Percentiles rank a stretch among this genome's conserved stretches.
phyloP scores from a whole-genome alignment of 2,888 invertebrate species.

The Xestia ashworthii region DNA sequence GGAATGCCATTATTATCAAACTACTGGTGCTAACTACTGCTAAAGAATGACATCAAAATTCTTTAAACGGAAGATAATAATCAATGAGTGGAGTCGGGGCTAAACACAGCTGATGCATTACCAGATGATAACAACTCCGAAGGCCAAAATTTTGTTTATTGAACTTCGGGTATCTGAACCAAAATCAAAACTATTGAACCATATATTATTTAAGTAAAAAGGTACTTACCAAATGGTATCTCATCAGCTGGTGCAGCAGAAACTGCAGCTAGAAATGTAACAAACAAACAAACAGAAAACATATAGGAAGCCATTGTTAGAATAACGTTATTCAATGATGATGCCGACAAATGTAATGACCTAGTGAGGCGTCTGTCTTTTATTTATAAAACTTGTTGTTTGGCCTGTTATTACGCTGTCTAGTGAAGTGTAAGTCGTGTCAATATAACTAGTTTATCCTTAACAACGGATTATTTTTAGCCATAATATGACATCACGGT shows the following conservation, averaged over 20 bases:
- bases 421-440: neutral
- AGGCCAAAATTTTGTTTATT: neutral
- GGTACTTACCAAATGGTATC: conserved; percentile 36
- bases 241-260: conserved; percentile 32
- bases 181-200: neutral
- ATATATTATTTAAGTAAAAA: neutral
- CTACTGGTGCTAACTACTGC: conserved; percentile 10
- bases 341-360: conserved; percentile 6
- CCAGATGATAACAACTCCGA: neutral
- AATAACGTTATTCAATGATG: conserved; percentile 12
- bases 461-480: neutral
- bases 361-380: neutral
- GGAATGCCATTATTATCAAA: neutral
- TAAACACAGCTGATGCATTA: neutral
- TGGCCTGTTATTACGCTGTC: neutral
- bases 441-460: neutral
- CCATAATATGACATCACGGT: neutral
- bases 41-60: conserved; percentile 6
- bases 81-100: neutral
- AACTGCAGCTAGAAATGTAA: conserved; percentile 28
- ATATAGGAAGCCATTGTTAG: conserved; percentile 35
- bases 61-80: neutral
- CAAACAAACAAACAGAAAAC: conserved; percentile 30
- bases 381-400: conserved; percentile 27
- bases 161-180: too few relatives aligned